phyloP scores from a whole-genome alignment of 30 jellyfish, hydroid and myxozoan genomes.

The Pelagia noctiluca region DNA sequence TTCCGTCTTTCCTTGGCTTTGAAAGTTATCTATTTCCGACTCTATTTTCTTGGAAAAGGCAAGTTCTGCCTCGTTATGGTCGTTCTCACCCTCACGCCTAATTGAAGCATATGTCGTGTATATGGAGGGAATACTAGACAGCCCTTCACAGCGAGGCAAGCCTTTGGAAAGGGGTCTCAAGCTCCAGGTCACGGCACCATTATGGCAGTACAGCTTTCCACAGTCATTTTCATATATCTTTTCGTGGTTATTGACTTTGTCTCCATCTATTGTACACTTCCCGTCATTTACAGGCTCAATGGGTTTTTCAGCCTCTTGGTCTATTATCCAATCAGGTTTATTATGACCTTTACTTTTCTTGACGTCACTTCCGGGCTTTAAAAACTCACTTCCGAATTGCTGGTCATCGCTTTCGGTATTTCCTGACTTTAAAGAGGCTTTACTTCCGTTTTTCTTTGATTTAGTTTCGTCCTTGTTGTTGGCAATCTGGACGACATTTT shows the following conservation, averaged over 20 bases:
- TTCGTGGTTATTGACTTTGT: constrained; percentile 18
- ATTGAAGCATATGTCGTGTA: constrained; percentile 26
- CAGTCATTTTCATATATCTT: constrained; percentile 47
- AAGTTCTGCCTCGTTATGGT: neutral
- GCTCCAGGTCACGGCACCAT: constrained; percentile 49
- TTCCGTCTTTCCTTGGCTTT: no score
- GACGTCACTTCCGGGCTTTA: no score
- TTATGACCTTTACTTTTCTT: no score
- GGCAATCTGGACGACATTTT: neutral
- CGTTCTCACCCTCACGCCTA: constrained; percentile 33
- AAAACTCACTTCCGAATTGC: no score
- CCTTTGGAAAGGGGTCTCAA: constrained; percentile 48
- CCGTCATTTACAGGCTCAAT: constrained; percentile 15
- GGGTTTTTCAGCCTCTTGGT: no score
- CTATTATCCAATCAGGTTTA: no score
- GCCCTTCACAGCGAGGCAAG: constrained; percentile 54
- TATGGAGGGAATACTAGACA: constrained; percentile 42
- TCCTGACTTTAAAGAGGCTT: no score
- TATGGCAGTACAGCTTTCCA: constrained; percentile 44
- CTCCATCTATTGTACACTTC: constrained; percentile 31
- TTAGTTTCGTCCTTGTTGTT: neutral
- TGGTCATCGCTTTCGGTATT: no score
- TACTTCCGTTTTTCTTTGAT: neutral
- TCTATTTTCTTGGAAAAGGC: neutral
- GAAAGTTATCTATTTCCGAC: neutral